Evolutionary conservation across 2,113 vertebrate genomes (phyloP), one percentile per base, ranked within the genome.

Genomic region (Laticauda laticaudata): DNA sequence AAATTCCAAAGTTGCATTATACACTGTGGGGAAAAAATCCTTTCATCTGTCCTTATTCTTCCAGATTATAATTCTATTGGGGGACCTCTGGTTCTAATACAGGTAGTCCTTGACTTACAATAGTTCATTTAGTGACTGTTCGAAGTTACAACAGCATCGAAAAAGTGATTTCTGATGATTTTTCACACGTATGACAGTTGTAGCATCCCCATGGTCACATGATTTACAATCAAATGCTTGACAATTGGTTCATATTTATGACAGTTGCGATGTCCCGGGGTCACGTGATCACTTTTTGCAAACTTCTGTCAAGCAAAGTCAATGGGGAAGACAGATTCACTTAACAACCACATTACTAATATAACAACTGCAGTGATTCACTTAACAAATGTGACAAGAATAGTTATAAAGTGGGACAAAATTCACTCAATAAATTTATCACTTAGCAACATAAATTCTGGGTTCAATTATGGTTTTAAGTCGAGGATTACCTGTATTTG

Each of bases 201-300:
- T 64, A n/a, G 61, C 11, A 64, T 64, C 61, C 26, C 11, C 61
- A 64, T 5, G 10, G 29, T 64, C 29, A n/a, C 29, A 0, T 64
- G 11, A 64, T 64, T 64, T 64, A 64, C 29, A 64, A 64, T 14
- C 3, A 2, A 64, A 64, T 14, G 11, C 61, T 64, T n/a, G 10
- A 29, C 61, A 64, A 64, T 4, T 64, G 61, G 11, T 64, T 64
- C 61, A 64, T 64, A 64, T 64, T 64, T 64, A 64, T 64, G 4
- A 64, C 29, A 2, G 24, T 2, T n/a, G 11, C 1, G 12, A 0
- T 12, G 0, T n/a, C 61, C 10, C 29, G 11, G 11, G 11, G 4
- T n/a, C 29, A 64, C 14, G 29, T 64, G 61, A 64, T 11, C 11
- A 64, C 14, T 29, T 64, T 64, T n/a, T 64, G 61, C 23, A 4